A percentile compares a stretch with the other conserved stretches of the same genome.
phyloP scores from a whole-genome alignment of 1,140 invertebrate species.

The Popillia japonica region DNA sequence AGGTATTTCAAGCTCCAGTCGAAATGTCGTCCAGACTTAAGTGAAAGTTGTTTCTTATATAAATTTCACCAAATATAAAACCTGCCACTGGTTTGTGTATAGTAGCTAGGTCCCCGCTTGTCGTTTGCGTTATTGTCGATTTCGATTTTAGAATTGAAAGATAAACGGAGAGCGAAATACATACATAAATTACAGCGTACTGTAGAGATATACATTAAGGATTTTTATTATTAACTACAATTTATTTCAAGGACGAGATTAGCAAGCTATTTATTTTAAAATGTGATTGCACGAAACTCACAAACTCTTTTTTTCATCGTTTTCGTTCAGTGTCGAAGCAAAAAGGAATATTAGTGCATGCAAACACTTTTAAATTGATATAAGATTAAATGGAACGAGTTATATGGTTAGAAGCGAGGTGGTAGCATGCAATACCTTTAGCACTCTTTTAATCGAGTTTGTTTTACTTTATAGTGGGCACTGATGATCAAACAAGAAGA shows the following conservation, averaged over 20 bases:
- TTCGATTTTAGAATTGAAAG: too few relatives aligned
- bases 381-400: conserved; percentile 17
- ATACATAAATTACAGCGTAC: too few relatives aligned
- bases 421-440: not conserved
- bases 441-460: not conserved
- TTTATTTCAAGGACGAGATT: not conserved
- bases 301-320: not conserved
- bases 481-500: too few relatives aligned
- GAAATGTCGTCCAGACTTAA: not conserved
- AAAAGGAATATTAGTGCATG: conserved; percentile 22
- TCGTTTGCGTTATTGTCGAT: too few relatives aligned
- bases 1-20: not conserved
- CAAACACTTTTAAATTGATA: conserved; percentile 22
- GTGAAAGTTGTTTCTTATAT: conserved; percentile 30
- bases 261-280: not conserved
- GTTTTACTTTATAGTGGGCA: not conserved
- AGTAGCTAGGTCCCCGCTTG: too few relatives aligned
- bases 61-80: conserved; percentile 29
- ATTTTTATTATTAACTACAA: too few relatives aligned
- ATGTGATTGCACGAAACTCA: not conserved
- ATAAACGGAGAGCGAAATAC: too few relatives aligned
- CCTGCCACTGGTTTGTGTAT: too few relatives aligned
- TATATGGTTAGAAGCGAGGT: not conserved
- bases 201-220: too few relatives aligned
- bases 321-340: not conserved